Percentiles rank a stretch among this genome's conserved stretches.
These are phyloP conservation scores for Limanda limanda DNA, from an alignment of 2,113 vertebrate species.

Conservation along the genomic window DNA sequence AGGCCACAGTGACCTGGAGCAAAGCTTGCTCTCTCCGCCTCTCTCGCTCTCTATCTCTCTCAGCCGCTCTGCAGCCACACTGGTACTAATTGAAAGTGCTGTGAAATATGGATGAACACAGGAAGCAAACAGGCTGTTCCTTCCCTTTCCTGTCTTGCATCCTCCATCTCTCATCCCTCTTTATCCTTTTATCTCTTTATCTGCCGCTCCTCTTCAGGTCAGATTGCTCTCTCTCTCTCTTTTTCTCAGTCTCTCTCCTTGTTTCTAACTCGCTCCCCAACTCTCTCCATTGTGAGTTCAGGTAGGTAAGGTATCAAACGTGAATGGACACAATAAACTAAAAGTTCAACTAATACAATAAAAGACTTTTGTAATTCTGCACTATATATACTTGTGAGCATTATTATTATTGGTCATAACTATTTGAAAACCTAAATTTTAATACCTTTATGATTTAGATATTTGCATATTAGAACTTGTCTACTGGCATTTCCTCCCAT, in stretches of 20 bases:
- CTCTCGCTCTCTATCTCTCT: slow-evolving; percentile 40
- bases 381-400: neutral
- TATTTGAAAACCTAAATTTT: neutral
- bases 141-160: slow-evolving; percentile 59
- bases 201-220: slow-evolving; percentile 48
- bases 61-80: slow-evolving; percentile 32
- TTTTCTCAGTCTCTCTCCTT: neutral
- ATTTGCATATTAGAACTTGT: neutral
- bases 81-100: slow-evolving; percentile 74
- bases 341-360: neutral
- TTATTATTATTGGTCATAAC: too few species aligned
- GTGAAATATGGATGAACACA: slow-evolving; percentile 76
- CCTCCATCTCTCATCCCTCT: slow-evolving; percentile 63
- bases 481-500: neutral
- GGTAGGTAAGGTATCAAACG: slow-evolving; percentile 1
- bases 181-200: slow-evolving; percentile 69
- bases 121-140: slow-evolving; percentile 60
- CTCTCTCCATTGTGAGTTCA: neutral
- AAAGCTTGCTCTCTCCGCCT: slow-evolving; percentile 33
- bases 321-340: neutral
- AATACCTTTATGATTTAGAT: neutral
- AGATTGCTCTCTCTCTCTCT: slow-evolving; percentile 24
- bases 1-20: slow-evolving; percentile 65
- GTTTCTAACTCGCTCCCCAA: neutral
- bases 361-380: too few species aligned